Base-by-base conservation (phyloP, 2,888 invertebrate genomes). In the Drosophila basisetae region DNA sequence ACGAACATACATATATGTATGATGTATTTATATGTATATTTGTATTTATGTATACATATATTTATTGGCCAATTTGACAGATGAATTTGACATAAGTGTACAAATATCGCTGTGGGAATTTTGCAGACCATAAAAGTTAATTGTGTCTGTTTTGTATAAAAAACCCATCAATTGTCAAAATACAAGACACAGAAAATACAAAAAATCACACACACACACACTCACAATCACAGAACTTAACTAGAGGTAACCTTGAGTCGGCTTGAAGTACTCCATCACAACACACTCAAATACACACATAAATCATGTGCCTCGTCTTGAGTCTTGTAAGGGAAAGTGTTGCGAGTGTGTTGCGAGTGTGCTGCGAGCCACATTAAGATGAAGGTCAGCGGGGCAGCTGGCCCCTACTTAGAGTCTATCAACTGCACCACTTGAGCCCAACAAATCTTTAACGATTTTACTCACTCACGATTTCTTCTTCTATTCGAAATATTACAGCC, bases 241-340 rank as follows among this genome's bases (percentile, higher is more conserved):
- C 54, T 37, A 61, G 58, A 47, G 73, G 35, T 67, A 80, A 69
- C 89, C 90, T 84, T 85, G 85, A 74, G 72, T 54, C 54, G 60
- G 73, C 74, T 61, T 68, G 65, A 75, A 74, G 78, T 90, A 85
- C 80, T 61, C 62, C 53, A 67, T 54, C 69, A 83, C 65, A 83
- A 25, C 11, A 47, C 22, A 22, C 35, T 30, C 47, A 4, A 25
- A 47, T 13, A 50, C 75, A 76, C 65, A 82, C 80, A 85, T 90
- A 85, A 90, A 84, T 90, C 85, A 88, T 76, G 80, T 72, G 55
- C 35, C 55, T 56, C 56, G 28, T 55, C 25, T 47, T 47, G 76
- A 66, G 56, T 70, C 56, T 68, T 79, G 84, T 77, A 71, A 85
- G 89, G 88, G 85, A 85, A 85, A 85, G 85, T 90, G 80, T 73